phyloP scores from a whole-genome alignment of 2,797 vertebrate species.

The Microctenopoma lineatum region DNA sequence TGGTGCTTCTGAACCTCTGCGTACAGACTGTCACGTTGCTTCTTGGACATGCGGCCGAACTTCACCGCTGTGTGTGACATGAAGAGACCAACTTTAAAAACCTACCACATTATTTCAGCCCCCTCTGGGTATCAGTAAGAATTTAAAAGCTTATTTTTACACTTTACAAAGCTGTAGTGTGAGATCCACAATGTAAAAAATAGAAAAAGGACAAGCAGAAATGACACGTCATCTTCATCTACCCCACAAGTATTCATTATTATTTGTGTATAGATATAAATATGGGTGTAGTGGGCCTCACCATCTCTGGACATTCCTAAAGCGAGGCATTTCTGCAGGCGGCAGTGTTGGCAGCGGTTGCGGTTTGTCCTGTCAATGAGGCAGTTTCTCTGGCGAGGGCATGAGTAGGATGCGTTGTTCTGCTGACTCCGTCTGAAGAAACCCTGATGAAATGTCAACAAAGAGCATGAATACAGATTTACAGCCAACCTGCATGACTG shows the following conservation, averaged over 20 bases:
- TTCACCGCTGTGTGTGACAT: constrained; percentile 89
- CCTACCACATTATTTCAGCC: neutral
- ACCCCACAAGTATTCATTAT: neutral
- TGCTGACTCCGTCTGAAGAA: constrained; percentile 99
- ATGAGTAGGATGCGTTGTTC: constrained; percentile 98
- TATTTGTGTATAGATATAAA: neutral
- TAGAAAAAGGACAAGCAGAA: neutral
- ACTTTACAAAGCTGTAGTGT: neutral
- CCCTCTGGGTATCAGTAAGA: neutral
- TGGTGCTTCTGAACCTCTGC: constrained; percentile 99
- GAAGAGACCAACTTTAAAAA: neutral
- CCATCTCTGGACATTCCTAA: constrained; percentile 99
- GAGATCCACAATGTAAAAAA: neutral
- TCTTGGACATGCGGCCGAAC: constrained; percentile 99
- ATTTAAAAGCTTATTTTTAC: neutral
- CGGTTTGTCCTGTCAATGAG: constrained; percentile 99
- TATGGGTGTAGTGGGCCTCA: constrained; percentile 74
- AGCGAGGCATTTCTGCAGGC: constrained; percentile 99
- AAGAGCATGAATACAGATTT: constrained; percentile 13
- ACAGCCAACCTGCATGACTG: neutral
- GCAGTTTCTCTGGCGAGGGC: constrained; percentile 99
- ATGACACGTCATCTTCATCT: neutral
- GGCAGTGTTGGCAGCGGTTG: constrained; percentile 99
- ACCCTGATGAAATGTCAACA: constrained; percentile 82
- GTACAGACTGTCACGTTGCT: constrained; percentile 97